These are phyloP conservation scores for Pollenia griseotomentosa DNA, from an alignment of 2,888 invertebrate genomes.

Conservation along the genomic window DNA sequence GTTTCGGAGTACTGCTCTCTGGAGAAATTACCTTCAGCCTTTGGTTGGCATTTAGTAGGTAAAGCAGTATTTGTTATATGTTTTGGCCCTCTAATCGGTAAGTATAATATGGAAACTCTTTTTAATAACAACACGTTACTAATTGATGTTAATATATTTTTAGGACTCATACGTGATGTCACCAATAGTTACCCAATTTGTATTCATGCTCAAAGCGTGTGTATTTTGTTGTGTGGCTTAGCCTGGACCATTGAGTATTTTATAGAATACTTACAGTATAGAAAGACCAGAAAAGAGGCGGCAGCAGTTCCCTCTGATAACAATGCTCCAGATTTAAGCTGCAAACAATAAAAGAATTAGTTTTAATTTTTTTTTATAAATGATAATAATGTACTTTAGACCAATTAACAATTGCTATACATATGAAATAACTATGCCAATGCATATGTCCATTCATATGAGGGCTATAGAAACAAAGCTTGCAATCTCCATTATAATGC, in stretches of 20 bases:
- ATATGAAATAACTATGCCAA: background rate
- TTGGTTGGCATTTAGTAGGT: constrained; percentile 91
- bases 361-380: constrained; percentile 13
- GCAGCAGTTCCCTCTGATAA: constrained; percentile 17
- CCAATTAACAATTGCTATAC: constrained; percentile 54
- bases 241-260: constrained; percentile 88
- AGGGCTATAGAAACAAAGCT: too few relatives aligned
- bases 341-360: constrained; percentile 45
- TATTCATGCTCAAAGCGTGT: constrained; percentile 89
- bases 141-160: constrained; percentile 70
- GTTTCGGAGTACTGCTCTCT: constrained; percentile 90
- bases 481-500: too few relatives aligned
- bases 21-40: constrained; percentile 90
- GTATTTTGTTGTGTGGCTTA: constrained; percentile 88
- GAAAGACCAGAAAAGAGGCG: constrained; percentile 68
- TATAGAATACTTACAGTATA: constrained; percentile 77
- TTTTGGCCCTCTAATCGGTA: constrained; percentile 89
- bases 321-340: constrained; percentile 42
- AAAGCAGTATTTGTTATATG: constrained; percentile 89
- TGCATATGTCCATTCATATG: constrained; percentile 24
- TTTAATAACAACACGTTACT: background rate
- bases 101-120: constrained; percentile 69
- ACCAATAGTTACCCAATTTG: constrained; percentile 89
- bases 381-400: constrained; percentile 45
- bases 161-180: constrained; percentile 89